A percentile compares a stretch with the other conserved stretches of the same genome.
Conservation (phyloP, 1,140 invertebrate species). For the Ganaspis sp. region DNA sequence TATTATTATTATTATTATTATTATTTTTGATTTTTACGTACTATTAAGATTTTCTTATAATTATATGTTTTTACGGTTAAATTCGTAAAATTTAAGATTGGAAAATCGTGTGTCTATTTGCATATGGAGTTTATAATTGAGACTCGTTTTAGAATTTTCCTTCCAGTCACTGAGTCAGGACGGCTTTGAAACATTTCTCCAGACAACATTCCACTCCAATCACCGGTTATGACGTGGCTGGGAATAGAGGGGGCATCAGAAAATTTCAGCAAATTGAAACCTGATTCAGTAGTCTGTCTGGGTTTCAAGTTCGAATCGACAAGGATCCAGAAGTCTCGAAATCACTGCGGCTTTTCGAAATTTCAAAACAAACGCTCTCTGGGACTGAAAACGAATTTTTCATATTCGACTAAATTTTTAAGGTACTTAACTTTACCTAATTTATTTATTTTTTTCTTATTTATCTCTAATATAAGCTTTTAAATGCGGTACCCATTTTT, state of each 20-base stretch:
- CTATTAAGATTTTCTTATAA: too few species aligned
- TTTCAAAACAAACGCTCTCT: neutral
- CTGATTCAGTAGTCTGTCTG: neutral
- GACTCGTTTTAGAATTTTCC: conserved; percentile 14
- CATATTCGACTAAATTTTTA: neutral
- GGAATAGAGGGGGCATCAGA: neutral
- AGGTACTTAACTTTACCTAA: neutral
- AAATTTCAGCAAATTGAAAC: neutral
- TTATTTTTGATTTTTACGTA: too few species aligned
- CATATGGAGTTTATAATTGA: conserved; percentile 3
- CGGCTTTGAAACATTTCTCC: conserved; percentile 21
- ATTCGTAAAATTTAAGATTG: neutral
- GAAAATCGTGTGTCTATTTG: neutral
- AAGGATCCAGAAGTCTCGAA: neutral
- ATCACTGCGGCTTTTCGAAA: neutral
- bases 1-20: neutral
- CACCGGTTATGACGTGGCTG: conserved; percentile 21
- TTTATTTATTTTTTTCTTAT: neutral
- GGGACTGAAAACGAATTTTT: neutral
- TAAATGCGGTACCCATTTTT: too few species aligned
- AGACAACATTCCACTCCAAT: conserved; percentile 25
- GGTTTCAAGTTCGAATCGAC: neutral
- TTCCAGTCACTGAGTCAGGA: conserved; percentile 13
- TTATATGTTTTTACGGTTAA: neutral
- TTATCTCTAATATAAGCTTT: too few species aligned